Evolutionary conservation across 1,140 invertebrate species (phyloP), one percentile per base, ranked within the genome.

Genomic region (Hyposmocoma kahamanoa): DNA sequence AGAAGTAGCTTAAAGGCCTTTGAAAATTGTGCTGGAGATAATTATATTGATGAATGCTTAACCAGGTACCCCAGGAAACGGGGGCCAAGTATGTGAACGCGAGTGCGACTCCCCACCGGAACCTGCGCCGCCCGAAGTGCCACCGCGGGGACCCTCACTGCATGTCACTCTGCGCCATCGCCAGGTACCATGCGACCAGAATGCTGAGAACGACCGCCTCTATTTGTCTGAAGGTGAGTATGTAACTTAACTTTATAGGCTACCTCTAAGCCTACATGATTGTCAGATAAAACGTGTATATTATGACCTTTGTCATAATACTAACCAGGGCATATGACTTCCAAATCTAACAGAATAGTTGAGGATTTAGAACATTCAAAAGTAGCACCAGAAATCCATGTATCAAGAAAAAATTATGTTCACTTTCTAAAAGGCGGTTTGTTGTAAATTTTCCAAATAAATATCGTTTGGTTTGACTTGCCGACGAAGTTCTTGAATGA

Each of bases 41-140:
- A n/a, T n/a, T n/a, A n/a, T n/a, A n/a, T n/a, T n/a, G n/a, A n/a
- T n/a, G n/a, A n/a, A n/a, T n/a, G 6, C 13, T 13, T 30, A 13
- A 30, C 38, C 46, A 81, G 74, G 67, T 39, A 50, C 67, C 1
- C 39, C 66, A 32, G 67, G 30, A 32, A 46, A 53, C 22, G 63
- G 58, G 0, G 68, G 61, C 28, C 72, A 69, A 22, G 30, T 51
- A 13, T 69, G 60, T 34, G 80, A 84, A 41, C 67, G 80, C 2
- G 77, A 81, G 10, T 83, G 90, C 54, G 90, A 93, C 49, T 91
- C 91, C 0, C 91, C 92, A 2, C 92, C 91, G 1, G 92, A 93
- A 67, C 92, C 92, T 1, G 92, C 92, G 8, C 92, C 92, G 9
- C 92, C 92, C 0, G 91, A 93, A 73, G 90, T 93, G 5, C 92